phyloP scores from a whole-genome alignment of 2,113 vertebrate genomes.

The Porphyrio hochstetteri region DNA sequence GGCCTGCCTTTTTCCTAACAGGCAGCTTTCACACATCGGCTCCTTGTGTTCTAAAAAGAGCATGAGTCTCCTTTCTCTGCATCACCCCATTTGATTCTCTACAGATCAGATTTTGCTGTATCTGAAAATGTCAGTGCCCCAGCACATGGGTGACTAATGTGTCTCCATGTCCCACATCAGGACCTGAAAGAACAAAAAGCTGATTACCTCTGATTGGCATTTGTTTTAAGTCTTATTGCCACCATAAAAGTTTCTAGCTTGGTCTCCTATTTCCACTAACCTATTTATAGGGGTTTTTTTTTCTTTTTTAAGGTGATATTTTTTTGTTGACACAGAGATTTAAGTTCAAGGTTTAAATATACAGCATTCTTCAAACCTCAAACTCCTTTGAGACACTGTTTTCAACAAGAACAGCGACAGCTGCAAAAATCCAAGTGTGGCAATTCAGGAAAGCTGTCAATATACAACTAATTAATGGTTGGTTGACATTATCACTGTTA shows the following conservation, averaged over 20 bases:
- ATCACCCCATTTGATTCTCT: neutral
- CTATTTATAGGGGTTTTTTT: neutral
- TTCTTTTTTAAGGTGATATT: slow-evolving; percentile 3
- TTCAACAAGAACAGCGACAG: neutral
- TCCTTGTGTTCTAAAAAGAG: neutral
- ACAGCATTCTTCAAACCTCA: neutral
- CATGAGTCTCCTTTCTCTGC: neutral
- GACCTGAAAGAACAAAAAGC: slow-evolving; percentile 3
- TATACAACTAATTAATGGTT: neutral
- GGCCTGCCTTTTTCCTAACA: neutral
- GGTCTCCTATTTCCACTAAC: neutral
- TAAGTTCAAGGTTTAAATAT: slow-evolving; percentile 39
- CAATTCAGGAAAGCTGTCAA: neutral
- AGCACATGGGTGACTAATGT: neutral
- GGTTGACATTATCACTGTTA: neutral
- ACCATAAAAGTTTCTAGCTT: neutral
- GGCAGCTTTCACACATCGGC: neutral
- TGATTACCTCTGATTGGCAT: neutral
- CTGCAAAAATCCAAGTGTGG: neutral
- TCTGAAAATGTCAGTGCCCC: slow-evolving; percentile 3
- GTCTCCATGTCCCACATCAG: neutral
- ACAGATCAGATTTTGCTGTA: neutral
- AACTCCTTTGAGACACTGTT: neutral
- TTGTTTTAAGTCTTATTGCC: slow-evolving; percentile 10
- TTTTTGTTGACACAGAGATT: slow-evolving; percentile 20